phyloP scores from a whole-genome alignment of 2,888 invertebrate genomes.

The Torymus aiolomorphi region DNA sequence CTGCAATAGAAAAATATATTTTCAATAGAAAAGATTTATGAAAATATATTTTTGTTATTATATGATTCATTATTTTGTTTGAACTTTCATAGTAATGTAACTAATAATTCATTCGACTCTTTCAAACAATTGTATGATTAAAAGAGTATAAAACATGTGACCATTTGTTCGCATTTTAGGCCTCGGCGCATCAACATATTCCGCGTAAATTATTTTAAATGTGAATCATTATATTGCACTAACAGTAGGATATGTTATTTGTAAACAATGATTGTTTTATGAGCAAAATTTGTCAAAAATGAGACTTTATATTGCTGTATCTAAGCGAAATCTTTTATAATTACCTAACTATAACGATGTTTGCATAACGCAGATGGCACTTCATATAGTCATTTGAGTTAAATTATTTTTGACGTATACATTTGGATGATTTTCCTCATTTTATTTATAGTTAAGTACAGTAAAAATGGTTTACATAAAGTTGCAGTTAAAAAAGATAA shows the following conservation, averaged over 20 bases:
- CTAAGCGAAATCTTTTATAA: not conserved
- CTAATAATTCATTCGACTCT: too few species aligned
- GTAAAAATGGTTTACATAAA: constrained; percentile 13
- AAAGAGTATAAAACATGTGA: constrained; percentile 13
- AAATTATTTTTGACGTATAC: constrained; percentile 2
- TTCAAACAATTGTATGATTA: constrained; percentile 3
- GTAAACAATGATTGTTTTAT: not conserved
- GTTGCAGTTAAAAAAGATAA: not conserved
- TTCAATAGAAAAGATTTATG: too few species aligned
- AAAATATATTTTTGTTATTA: not conserved
- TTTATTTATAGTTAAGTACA: constrained; percentile 55
- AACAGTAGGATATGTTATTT: constrained; percentile 11
- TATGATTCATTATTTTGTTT: not conserved
- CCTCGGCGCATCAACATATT: too few species aligned
- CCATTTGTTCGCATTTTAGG: constrained; percentile 22
- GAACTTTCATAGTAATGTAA: too few species aligned
- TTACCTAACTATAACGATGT: not conserved
- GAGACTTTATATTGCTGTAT: not conserved
- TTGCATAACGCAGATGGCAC: constrained; percentile 32
- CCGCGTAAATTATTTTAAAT: not conserved
- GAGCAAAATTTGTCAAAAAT: constrained; percentile 7
- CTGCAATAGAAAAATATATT: not conserved
- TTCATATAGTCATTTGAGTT: constrained; percentile 23
- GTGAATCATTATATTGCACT: constrained; percentile 3
- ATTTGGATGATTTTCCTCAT: constrained; percentile 22